Evolutionary conservation across 2,113 vertebrate genomes (phyloP), one percentile per base, ranked within the genome.

Genomic region (Zeus faber): DNA sequence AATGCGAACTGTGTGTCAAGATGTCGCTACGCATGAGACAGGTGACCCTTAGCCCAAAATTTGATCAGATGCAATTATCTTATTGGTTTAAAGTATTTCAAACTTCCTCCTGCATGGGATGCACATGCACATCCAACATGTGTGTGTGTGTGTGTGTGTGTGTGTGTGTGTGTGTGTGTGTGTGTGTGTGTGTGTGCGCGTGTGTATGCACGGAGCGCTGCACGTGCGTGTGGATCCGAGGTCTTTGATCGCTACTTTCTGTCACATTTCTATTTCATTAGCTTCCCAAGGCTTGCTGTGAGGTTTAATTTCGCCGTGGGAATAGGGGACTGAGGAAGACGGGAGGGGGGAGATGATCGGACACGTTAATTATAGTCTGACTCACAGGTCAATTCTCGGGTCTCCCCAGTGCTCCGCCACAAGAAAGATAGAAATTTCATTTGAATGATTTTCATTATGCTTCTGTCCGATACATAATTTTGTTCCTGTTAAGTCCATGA

Each of bases 401-500:
- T 83, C 77, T 84, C 63, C 72, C 70, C 62, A 40, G 79, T 43
- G 70, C 79, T 75, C 47, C 61, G 64, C 45, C 2, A 63, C 68
- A 54, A 83, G 75, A 82, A 84, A 79, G 81, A 84, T 74, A 74
- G 77, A 78, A 70, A 77, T 76, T 76, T 78, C 58, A 79, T 74
- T 85, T 81, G 79, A 81, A 79, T 81, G 74, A 85, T 79, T 84
- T 84, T 77, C 78, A 86, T 85, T 77, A 83, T 78, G 76, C 67
- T 66, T 72, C 73, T 74, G 80, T 82, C 82, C 79, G 76, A 83
- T 84, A 87, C 74, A 85, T 85, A 81, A 87, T 84, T 86, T 83
- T 83, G 77, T 85, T 72, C 69, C 71, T 61, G 63, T 74, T 74
- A 74, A 77, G 73, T 72, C 80, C 70, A 58, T 27, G 61, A 79